Evolutionary conservation across 1,140 invertebrate genomes (phyloP).

Genomic region (Drosophila burlai): DNA sequence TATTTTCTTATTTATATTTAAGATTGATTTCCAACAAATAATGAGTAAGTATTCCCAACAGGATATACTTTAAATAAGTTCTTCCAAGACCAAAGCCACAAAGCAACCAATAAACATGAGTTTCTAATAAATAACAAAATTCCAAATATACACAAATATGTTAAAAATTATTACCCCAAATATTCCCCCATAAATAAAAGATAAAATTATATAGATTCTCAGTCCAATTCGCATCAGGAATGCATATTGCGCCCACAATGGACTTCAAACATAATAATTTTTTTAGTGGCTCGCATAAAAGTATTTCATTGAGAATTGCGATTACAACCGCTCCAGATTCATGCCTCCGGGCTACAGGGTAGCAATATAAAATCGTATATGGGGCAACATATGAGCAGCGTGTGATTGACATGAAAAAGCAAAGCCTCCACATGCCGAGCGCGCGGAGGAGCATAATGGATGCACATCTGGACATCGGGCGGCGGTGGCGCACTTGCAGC

Average conservation of each 20-base stretch:
- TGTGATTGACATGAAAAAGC: slow-evolving; percentile 80
- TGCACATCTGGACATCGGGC: slow-evolving; percentile 72
- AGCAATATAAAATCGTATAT: slow-evolving; percentile 55
- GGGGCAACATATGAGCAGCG: slow-evolving; percentile 73
- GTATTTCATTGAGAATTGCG: slow-evolving; percentile 24
- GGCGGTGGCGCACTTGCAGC: slow-evolving; percentile 70
- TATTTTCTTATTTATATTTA: too few relatives aligned
- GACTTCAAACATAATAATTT: slow-evolving; percentile 16
- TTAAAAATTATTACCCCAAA: background rate
- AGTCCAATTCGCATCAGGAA: slow-evolving; percentile 2
- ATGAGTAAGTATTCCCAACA: too few relatives aligned
- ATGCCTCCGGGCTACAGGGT: slow-evolving; percentile 42
- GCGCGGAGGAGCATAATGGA: slow-evolving; percentile 66
- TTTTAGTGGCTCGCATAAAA: slow-evolving; percentile 31
- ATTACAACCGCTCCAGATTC: slow-evolving; percentile 12
- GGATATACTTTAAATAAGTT: too few relatives aligned
- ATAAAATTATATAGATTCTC: background rate
- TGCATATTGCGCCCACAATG: background rate
- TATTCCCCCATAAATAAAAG: background rate
- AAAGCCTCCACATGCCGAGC: slow-evolving; percentile 31
- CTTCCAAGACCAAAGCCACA: too few relatives aligned
- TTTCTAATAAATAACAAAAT: background rate
- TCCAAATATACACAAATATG: background rate
- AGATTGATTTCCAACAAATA: too few relatives aligned
- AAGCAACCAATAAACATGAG: background rate